phyloP scores from a whole-genome alignment of 2,113 vertebrate genomes.

The Lamprologus ornatipinnis region DNA sequence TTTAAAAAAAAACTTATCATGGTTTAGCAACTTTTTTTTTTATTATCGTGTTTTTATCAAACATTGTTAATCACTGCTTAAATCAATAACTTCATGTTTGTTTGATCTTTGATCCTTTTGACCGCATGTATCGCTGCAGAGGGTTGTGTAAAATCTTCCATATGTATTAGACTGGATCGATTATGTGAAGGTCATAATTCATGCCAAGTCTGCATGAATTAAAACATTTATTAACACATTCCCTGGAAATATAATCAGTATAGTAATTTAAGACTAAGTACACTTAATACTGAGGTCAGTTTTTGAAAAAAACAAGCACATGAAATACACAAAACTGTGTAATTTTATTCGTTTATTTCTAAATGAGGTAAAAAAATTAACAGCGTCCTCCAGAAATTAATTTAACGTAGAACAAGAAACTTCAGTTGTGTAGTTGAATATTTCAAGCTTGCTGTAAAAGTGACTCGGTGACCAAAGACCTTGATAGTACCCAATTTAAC shows the following conservation, averaged over 20 bases:
- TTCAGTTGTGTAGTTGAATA: neutral
- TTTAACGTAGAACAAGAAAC: neutral
- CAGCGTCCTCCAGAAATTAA: neutral
- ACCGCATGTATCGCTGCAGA: neutral
- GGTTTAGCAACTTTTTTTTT: neutral
- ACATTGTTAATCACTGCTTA: neutral
- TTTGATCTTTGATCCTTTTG: neutral
- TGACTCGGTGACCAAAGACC: rapidly evolving
- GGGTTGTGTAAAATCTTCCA: neutral
- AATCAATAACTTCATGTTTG: neutral
- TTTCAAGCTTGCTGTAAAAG: neutral
- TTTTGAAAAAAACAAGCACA: neutral
- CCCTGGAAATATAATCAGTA: neutral
- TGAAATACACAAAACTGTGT: neutral
- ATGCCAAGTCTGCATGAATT: neutral
- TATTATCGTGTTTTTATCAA: neutral
- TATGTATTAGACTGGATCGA: neutral
- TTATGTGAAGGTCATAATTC: neutral
- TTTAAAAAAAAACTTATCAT: neutral
- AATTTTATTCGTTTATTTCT: neutral
- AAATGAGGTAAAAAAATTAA: neutral
- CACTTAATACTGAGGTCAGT: neutral
- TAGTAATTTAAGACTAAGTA: rapidly evolving
- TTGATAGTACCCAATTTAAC: neutral
- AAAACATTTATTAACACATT: neutral